Conservation (phyloP, 2,113 vertebrate genomes). For the Paraplagusia blochii region DNA sequence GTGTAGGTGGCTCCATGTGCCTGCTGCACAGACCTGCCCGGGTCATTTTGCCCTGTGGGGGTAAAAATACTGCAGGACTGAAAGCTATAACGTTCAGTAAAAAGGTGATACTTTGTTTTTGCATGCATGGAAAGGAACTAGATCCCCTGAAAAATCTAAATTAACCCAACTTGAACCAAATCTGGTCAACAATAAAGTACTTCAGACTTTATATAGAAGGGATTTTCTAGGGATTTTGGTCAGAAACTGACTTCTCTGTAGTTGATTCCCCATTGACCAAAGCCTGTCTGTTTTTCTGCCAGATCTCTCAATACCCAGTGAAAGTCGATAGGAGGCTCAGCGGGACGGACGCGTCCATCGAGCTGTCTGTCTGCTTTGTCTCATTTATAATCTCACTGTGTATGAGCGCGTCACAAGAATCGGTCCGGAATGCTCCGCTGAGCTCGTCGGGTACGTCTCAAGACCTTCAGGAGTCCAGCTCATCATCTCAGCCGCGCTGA, state of each 20-base stretch:
- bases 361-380: slow-evolving; percentile 17
- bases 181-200: slow-evolving; percentile 17
- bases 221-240: slow-evolving; percentile 21
- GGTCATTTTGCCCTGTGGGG: slow-evolving; percentile 70
- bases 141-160: no score
- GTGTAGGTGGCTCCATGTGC: slow-evolving; percentile 42
- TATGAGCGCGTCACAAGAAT: slow-evolving; percentile 9
- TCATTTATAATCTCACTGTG: slow-evolving; percentile 2
- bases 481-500: neutral
- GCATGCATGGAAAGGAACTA: no score
- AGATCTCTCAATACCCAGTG: slow-evolving; percentile 8
- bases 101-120: slow-evolving; percentile 29
- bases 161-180: neutral
- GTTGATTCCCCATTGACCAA: slow-evolving; percentile 22
- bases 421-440: neutral
- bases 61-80: slow-evolving; percentile 47
- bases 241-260: slow-evolving; percentile 21
- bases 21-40: slow-evolving; percentile 45
- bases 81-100: slow-evolving; percentile 38
- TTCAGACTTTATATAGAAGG: slow-evolving; percentile 10
- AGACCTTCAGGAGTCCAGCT: neutral
- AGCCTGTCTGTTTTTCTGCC: slow-evolving; percentile 17
- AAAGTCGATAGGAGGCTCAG: slow-evolving; percentile 38
- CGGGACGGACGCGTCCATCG: slow-evolving; percentile 30
- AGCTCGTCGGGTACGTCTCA: neutral